Percentiles rank a stretch among this genome's conserved stretches.
phyloP scores from a whole-genome alignment of 2,113 vertebrate genomes.

The Spizaetus ornatus region DNA sequence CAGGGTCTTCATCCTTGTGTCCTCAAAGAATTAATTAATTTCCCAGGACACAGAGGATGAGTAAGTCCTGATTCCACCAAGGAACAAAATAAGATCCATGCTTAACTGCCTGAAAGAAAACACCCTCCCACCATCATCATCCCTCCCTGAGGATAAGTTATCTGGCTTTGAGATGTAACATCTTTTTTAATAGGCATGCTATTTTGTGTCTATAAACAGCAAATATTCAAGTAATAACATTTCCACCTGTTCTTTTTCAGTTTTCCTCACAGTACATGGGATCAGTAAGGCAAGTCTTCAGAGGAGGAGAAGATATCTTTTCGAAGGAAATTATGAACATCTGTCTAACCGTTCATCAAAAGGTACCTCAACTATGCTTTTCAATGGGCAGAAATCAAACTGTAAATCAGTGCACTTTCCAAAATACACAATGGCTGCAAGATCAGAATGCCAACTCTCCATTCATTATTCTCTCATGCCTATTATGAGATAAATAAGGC shows the following conservation, averaged over 20 bases:
- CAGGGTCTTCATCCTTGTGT: neutral
- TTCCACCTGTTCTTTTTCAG: neutral
- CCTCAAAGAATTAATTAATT: neutral
- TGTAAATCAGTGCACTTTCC: neutral
- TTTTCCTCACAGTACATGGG: neutral
- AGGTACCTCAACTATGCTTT: neutral
- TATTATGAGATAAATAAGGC: neutral
- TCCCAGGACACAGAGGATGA: neutral
- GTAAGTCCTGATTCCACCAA: neutral
- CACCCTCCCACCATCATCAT: neutral
- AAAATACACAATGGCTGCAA: neutral
- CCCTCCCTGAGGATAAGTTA: neutral
- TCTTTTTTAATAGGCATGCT: neutral
- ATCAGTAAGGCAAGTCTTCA: neutral
- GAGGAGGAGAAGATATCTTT: neutral
- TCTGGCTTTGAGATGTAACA: neutral
- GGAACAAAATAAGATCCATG: neutral
- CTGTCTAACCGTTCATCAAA: neutral
- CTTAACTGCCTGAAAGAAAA: neutral
- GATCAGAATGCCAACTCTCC: neutral
- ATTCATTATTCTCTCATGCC: neutral
- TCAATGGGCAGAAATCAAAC: neutral
- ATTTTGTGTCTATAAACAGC: neutral
- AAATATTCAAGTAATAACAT: neutral
- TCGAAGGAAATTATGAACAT: neutral